These are phyloP conservation scores for Micromys minutus DNA, from an alignment of 2,113 vertebrate species.

Conservation along the genomic window DNA sequence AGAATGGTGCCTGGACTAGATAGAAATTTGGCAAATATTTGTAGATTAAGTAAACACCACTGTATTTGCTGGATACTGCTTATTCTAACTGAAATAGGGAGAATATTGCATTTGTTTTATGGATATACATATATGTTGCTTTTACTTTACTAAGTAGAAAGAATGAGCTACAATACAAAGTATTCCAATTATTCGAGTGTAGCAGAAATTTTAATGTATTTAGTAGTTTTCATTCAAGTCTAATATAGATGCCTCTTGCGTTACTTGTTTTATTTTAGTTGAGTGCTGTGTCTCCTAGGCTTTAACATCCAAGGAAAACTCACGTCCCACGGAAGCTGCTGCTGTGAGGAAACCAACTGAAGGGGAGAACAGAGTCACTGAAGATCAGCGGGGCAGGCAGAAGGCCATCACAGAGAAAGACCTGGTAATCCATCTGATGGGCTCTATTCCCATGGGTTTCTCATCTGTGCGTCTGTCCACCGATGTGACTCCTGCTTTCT, in stretches of 20 bases:
- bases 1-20: neutral
- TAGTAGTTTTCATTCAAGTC: conserved; percentile 4
- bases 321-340: conserved; percentile 62
- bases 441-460: neutral
- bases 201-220: conserved; percentile 16
- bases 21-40: conserved; percentile 25
- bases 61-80: neutral
- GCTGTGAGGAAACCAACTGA: conserved; percentile 50
- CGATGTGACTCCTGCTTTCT: neutral
- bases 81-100: conserved; percentile 49
- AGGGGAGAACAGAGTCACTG: conserved; percentile 78
- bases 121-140: neutral
- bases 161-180: conserved; percentile 24
- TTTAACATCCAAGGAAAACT: conserved; percentile 75
- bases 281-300: conserved; percentile 76
- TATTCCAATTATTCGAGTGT: conserved; percentile 21
- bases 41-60: conserved; percentile 39
- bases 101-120: neutral
- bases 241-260: neutral
- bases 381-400: conserved; percentile 89
- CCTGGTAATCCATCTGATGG: conserved; percentile 87
- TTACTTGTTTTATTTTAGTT: conserved; percentile 60
- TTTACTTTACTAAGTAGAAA: conserved; percentile 12
- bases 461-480: neutral
- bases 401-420: conserved; percentile 95